Evolutionary conservation across 2,797 vertebrate species (phyloP).

Genomic region (Melanotaenia nigrans): DNA sequence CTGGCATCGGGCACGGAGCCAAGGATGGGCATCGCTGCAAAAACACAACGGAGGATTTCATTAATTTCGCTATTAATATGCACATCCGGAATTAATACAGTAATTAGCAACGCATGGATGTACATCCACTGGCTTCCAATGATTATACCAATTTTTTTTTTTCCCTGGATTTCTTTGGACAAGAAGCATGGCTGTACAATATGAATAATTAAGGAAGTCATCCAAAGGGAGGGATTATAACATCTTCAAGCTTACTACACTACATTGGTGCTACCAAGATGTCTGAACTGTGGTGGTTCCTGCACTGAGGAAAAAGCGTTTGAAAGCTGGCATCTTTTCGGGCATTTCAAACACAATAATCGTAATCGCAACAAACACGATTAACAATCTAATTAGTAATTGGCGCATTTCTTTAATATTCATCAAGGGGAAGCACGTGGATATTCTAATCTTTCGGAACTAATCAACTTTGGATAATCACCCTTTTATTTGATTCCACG

Average conservation of each 20-base stretch:
- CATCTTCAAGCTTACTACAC: constrained; percentile 83
- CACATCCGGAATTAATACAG: constrained; percentile 75
- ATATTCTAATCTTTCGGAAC: constrained; percentile 90
- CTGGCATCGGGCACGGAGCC: constrained; percentile 90
- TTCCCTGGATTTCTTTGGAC: constrained; percentile 80
- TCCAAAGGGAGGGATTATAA: constrained; percentile 89
- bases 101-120: constrained; percentile 80
- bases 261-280: constrained; percentile 82
- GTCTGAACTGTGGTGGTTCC: constrained; percentile 74
- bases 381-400: constrained; percentile 79
- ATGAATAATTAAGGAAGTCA: constrained; percentile 93
- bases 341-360: constrained; percentile 78
- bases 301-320: constrained; percentile 83
- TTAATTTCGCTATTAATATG: constrained; percentile 77
- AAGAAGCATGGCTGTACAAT: constrained; percentile 84
- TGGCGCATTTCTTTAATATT: constrained; percentile 75
- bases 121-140: constrained; percentile 68
- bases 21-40: constrained; percentile 84
- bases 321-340: constrained; percentile 93
- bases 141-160: constrained; percentile 67
- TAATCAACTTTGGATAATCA: constrained; percentile 98
- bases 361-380: constrained; percentile 71
- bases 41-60: constrained; percentile 86
- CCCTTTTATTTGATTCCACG: constrained; percentile 86
- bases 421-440: constrained; percentile 86